phyloP scores from a whole-genome alignment of 2,113 vertebrate species.

The Oxyura jamaicensis region DNA sequence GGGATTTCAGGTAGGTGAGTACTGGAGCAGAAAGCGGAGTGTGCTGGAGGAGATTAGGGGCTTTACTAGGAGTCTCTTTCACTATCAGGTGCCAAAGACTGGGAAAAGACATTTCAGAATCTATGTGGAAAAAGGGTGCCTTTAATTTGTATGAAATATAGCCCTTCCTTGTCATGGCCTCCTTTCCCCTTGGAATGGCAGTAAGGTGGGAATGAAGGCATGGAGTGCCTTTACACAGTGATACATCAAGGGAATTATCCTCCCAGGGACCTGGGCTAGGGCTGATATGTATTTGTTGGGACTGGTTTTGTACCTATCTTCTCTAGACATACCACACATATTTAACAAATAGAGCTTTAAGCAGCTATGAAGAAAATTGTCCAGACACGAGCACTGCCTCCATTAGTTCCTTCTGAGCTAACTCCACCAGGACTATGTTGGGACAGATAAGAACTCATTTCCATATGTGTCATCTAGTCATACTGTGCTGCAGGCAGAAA shows the following conservation, averaged over 20 bases:
- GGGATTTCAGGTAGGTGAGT: background rate
- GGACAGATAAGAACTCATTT: slow-evolving; percentile 43
- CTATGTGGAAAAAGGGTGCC: background rate
- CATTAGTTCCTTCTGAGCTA: background rate
- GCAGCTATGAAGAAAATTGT: background rate
- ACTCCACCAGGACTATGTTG: background rate
- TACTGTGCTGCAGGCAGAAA: background rate
- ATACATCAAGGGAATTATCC: background rate
- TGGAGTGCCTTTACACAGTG: background rate
- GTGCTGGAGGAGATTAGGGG: background rate
- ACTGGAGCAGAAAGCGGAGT: background rate
- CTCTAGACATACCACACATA: background rate
- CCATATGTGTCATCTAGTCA: background rate
- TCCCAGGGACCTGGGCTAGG: background rate
- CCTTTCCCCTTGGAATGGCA: background rate
- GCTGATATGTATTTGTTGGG: background rate
- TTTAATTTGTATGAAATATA: background rate
- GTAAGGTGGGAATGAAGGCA: background rate
- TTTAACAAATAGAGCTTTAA: background rate
- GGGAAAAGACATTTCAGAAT: background rate
- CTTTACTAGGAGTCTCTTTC: background rate
- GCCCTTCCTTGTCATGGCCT: background rate
- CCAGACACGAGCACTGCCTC: background rate
- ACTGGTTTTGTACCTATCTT: background rate
- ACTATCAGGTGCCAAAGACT: background rate